Evolutionary conservation across 2,888 invertebrate genomes (phyloP).

Genomic region (Galeruca laticollis): DNA sequence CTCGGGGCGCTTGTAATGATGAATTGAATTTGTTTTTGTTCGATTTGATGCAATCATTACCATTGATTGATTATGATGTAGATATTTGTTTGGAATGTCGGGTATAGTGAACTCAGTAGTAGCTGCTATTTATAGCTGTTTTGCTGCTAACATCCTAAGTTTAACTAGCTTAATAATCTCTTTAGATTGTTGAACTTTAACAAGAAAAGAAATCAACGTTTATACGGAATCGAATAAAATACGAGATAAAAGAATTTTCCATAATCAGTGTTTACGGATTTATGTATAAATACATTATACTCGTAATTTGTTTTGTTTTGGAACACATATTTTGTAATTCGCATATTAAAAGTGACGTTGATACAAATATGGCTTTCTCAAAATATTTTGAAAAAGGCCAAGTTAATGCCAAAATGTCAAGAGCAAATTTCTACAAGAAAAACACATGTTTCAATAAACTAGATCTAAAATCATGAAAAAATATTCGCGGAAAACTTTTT

Average conservation of each 20-base stretch:
- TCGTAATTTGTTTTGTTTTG: too few species aligned
- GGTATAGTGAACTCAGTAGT: conserved; percentile 32
- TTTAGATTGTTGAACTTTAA: conserved; percentile 32
- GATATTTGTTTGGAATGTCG: conserved; percentile 34
- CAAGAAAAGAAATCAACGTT: conserved; percentile 15
- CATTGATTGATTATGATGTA: conserved; percentile 36
- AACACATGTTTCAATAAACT: too few species aligned
- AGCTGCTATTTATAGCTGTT: conserved; percentile 26
- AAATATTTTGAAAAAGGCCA: too few species aligned
- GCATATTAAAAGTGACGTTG: too few species aligned
- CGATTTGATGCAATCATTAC: conserved; percentile 36
- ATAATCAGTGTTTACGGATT: neutral
- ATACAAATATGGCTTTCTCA: too few species aligned
- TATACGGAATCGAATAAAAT: neutral
- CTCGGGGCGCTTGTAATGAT: conserved; percentile 26
- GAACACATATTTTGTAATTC: too few species aligned
- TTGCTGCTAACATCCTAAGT: conserved; percentile 16
- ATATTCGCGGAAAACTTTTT: too few species aligned
- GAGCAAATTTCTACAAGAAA: too few species aligned
- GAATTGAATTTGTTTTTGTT: conserved; percentile 30
- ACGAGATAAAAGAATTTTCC: neutral
- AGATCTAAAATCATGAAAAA: too few species aligned
- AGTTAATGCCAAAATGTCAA: too few species aligned
- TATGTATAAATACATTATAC: too few species aligned
- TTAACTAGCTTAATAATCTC: conserved; percentile 16